Evolutionary conservation across 2,797 vertebrate genomes (phyloP), one percentile per base, ranked within the genome.

Genomic region (Xenopus petersii): DNA sequence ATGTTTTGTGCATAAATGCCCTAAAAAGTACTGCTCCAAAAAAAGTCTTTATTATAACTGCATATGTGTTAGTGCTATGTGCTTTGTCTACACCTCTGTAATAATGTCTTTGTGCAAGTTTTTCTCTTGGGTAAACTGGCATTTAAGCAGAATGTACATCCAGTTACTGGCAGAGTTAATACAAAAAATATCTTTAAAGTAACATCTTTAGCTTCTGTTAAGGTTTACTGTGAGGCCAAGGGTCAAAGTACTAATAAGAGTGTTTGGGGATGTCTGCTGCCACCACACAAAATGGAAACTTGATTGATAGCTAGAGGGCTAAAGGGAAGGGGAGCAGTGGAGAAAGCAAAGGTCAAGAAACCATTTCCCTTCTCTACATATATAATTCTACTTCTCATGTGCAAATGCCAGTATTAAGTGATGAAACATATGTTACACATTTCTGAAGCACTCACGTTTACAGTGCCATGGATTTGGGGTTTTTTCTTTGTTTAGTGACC

Each of bases 201-300:
- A 88, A 84, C 73, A 85, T 84, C 88, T 92, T 91, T 89, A 88
- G 90, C 85, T 86, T 91, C 89, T 88, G 83, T 79, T 82, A 89
- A 91, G 92, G 90, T 92, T 95, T 95, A 94, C 88, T 91, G 90
- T 86, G 85, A 81, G 92, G 93, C 89, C 85, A 85, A 79, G 92
- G 97, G 96, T 93, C 94, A 95, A 89, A 91, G 90, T 93, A 92
- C 95, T 96, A 97, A 95, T 97, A 95, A 94, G 93, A 94, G 92
- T 95, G 94, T 97, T 96, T 94, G 93, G 94, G 21, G 94, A 94
- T 95, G 95, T 96, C 94, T 96, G 90, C 95, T 98, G 95, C 95
- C 96, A 95, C 87, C 91, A 94, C 94, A 94, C 93, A 96, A 95
- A 97, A 98, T 97, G 95, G 94, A 96, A 97, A 95, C 93, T 94